phyloP scores from a whole-genome alignment of 2,113 vertebrate genomes.

The Alectura lathami region DNA sequence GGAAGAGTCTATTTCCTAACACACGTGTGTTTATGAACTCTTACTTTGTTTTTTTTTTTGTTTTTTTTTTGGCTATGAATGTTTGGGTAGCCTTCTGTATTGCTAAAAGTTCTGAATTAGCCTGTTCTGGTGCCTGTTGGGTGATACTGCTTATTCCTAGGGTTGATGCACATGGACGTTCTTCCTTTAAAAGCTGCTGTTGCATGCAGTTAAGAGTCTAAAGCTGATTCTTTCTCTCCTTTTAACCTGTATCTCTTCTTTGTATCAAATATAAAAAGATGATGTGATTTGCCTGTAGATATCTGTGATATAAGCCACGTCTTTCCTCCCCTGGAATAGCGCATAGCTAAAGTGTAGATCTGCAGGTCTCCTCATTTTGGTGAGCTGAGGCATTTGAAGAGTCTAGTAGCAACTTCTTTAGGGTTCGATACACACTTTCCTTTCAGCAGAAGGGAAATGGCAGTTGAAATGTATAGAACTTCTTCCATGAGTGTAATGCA shows the following conservation, averaged over 20 bases:
- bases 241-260: background rate
- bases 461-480: background rate
- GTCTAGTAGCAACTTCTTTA: background rate
- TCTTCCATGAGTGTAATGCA: background rate
- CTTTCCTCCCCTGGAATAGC: background rate
- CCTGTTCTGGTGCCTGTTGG: background rate
- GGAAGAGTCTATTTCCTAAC: background rate
- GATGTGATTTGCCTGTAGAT: background rate
- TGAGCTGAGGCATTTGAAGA: background rate
- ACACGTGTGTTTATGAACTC: background rate
- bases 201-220: background rate
- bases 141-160: background rate
- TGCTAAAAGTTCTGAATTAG: background rate
- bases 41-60: background rate
- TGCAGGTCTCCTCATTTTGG: background rate
- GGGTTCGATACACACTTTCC: background rate
- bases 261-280: background rate
- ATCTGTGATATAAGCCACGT: background rate
- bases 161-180: background rate
- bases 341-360: fast-evolving
- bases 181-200: background rate
- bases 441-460: background rate
- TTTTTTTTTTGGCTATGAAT: too few species aligned
- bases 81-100: background rate
- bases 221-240: background rate